Evolutionary conservation across 2,888 invertebrate genomes (phyloP), one percentile per base, ranked within the genome.

Genomic region (Plagodis dolabraria): DNA sequence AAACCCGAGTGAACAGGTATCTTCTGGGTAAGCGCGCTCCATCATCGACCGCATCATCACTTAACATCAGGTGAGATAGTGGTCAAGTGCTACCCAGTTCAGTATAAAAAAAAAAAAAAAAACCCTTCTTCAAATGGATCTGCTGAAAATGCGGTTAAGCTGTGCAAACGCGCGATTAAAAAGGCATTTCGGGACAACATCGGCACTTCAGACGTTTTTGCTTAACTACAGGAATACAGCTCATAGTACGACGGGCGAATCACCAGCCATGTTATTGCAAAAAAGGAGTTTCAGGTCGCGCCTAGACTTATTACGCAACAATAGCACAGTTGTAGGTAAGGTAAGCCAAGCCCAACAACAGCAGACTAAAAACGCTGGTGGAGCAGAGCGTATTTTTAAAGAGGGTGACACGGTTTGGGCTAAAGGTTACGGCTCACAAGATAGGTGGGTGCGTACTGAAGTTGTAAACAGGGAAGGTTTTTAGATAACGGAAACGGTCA

Each of bases 121-220:
- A n/a, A n/a, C n/a, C n/a, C 68, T 0, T 49, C 68, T 0, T 70
- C 69, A 0, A 74, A 74, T 35, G 70, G 71, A 0, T 69, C 70
- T 0, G 70, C 70, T 0, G 71, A 71, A 53, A 64, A 57, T 5
- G 71, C 70, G 0, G 70, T 71, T 0, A 71, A 67, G 48, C 44
- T 68, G 4, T 68, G 65, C 50, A 74, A 72, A 56, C 52, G 66
- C 1, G 61, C 53, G 2, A 67, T 71, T 38, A 65, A 60, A 52
- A 74, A 71, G 38, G 65, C 69, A 7, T 1, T 53, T 5, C 55
- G 55, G 34, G 56, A 60, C 33, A 61, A 54, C 0, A 0, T 52
- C 11, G 53, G 63, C 65, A 2, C 40, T 68, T 7, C 42, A 46
- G 36, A 58, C 60, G 7, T 70, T 64, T 50, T 47, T 70, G 6